Conservation (phyloP, 2,797 vertebrate species). For the Podarcis lilfordi region DNA sequence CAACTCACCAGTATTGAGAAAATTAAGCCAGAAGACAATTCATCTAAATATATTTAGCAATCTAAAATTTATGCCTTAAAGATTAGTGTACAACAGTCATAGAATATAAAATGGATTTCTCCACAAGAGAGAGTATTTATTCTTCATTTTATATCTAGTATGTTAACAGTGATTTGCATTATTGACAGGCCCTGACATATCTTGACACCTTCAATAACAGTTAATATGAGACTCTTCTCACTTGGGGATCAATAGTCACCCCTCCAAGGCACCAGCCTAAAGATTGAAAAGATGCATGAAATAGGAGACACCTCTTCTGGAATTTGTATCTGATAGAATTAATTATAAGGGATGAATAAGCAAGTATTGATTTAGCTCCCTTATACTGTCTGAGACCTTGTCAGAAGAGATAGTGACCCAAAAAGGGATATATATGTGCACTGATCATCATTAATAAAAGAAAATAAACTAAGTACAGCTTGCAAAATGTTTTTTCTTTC, state of each 20-base stretch:
- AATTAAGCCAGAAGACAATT: conserved; percentile 25
- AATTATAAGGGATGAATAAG: conserved; percentile 34
- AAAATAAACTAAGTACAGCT: conserved; percentile 13
- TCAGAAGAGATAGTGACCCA: conserved; percentile 13
- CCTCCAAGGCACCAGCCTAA: conserved; percentile 3
- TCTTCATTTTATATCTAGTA: conserved; percentile 32
- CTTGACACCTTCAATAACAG: conserved; percentile 40
- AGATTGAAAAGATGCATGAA: conserved; percentile 41
- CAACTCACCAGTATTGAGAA: not conserved
- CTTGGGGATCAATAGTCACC: conserved; percentile 43
- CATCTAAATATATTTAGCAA: not conserved
- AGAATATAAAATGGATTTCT: conserved; percentile 13
- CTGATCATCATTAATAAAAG: conserved; percentile 33
- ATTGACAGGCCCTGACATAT: conserved; percentile 36
- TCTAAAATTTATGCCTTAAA: not conserved
- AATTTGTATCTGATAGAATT: conserved; percentile 41
- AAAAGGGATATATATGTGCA: conserved; percentile 10
- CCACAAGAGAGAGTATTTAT: conserved; percentile 6
- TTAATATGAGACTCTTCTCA: conserved; percentile 42
- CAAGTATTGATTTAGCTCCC: conserved; percentile 39
- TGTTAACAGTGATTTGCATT: conserved; percentile 20
- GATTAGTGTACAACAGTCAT: not conserved
- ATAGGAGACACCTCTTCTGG: not conserved
- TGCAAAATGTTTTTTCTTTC: conserved; percentile 1
- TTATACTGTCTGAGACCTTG: conserved; percentile 26